A percentile compares a stretch with the other conserved stretches of the same genome.
Evolutionary conservation across 2,113 vertebrate species (phyloP).

Genomic region (Pseudolaguvia tuberculata): DNA sequence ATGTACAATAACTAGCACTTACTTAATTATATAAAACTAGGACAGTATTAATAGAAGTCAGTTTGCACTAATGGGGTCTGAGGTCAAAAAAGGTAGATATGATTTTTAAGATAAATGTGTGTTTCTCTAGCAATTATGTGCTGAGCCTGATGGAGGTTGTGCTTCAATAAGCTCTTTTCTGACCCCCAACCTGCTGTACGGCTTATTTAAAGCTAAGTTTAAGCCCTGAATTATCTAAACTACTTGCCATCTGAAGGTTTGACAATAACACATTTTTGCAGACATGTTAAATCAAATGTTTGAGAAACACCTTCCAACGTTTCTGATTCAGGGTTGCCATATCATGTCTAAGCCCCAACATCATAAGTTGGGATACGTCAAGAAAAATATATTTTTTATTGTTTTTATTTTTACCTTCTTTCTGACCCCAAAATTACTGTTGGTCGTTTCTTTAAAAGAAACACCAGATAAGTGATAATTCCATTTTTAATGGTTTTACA

Average conservation of each 20-base stretch:
- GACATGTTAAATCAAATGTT: too few species aligned
- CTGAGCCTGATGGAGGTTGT: not conserved
- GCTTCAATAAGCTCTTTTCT: not conserved
- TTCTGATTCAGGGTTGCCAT: too few species aligned
- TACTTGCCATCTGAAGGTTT: conserved; percentile 2
- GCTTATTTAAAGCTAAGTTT: not conserved
- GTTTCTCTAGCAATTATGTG: not conserved
- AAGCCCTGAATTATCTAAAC: conserved; percentile 31
- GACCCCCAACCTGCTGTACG: not conserved
- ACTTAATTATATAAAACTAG: not conserved
- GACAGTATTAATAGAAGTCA: not conserved
- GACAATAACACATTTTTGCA: conserved; percentile 2
- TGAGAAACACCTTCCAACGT: too few species aligned
- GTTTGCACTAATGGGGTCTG: not conserved
- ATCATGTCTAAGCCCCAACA: too few species aligned
- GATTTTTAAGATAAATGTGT: not conserved
- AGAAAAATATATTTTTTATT: too few species aligned
- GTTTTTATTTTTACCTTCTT: not conserved
- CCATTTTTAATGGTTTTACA: too few species aligned
- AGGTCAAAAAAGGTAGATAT: conserved; percentile 10
- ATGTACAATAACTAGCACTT: not conserved
- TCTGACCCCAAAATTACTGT: not conserved
- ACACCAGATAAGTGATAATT: too few species aligned
- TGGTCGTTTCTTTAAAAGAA: not conserved
- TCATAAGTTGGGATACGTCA: too few species aligned